Evolutionary conservation across 2,888 invertebrate genomes (phyloP).

Genomic region (Dasysyrphus tricinctus): DNA sequence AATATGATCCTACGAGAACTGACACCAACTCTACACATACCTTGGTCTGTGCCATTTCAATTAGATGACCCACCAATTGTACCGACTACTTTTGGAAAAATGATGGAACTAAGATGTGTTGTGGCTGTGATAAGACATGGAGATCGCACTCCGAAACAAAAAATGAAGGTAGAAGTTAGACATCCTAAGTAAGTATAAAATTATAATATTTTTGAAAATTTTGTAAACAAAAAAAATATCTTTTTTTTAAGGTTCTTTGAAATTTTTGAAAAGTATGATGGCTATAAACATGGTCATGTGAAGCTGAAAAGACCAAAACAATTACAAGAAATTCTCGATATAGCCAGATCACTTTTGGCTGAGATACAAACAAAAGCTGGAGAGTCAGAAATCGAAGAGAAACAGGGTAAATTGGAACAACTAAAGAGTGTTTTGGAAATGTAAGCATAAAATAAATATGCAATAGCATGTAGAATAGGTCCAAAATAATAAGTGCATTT

Average conservation of each 20-base stretch:
- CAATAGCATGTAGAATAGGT: not conserved
- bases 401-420: slow-evolving; percentile 98
- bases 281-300: slow-evolving; percentile 96
- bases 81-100: slow-evolving; percentile 99
- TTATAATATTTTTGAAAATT: not conserved
- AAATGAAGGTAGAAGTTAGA: slow-evolving; percentile 99
- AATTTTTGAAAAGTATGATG: slow-evolving; percentile 98
- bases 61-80: slow-evolving; percentile 99
- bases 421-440: slow-evolving; percentile 99
- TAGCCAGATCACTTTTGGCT: slow-evolving; percentile 93
- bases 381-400: slow-evolving; percentile 97
- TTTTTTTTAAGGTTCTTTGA: slow-evolving; percentile 92
- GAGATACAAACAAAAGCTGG: slow-evolving; percentile 95
- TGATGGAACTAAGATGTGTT: slow-evolving; percentile 96
- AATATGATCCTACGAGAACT: slow-evolving; percentile 98
- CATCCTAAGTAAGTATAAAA: slow-evolving; percentile 90
- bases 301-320: slow-evolving; percentile 99
- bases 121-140: slow-evolving; percentile 99
- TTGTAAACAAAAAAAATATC: not conserved
- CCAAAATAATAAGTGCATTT: not conserved
- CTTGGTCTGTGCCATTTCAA: slow-evolving; percentile 98
- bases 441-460: slow-evolving; percentile 85
- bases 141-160: slow-evolving; percentile 99
- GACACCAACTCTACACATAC: slow-evolving; percentile 97
- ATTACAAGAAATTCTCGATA: slow-evolving; percentile 98